These are phyloP conservation scores for Sus scrofa DNA, from an alignment of 2,113 vertebrate species.

Conservation along the genomic window DNA sequence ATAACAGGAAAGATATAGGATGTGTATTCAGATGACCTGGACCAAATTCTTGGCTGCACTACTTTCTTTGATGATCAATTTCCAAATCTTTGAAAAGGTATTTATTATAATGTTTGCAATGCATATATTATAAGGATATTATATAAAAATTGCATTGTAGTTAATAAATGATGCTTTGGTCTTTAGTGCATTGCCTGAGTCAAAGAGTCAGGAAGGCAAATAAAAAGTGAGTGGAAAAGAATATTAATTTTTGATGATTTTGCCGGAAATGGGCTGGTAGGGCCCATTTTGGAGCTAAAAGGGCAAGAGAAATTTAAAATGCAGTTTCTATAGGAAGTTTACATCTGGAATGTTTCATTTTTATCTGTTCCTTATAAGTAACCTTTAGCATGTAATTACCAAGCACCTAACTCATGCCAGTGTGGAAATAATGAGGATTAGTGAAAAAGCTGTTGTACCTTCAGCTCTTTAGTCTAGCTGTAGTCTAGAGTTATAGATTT, in stretches of 20 bases:
- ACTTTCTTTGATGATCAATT: background rate
- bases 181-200: background rate
- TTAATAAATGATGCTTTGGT: background rate
- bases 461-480: background rate
- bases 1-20: background rate
- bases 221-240: background rate
- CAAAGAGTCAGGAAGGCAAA: background rate
- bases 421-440: background rate
- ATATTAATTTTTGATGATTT: conserved; percentile 34
- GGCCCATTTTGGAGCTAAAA: background rate
- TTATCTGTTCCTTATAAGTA: background rate
- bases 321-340: background rate
- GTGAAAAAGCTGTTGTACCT: background rate
- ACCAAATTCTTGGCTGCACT: background rate
- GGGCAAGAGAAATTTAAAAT: background rate
- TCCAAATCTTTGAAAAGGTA: background rate
- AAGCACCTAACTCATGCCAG: background rate
- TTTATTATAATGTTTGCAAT: background rate
- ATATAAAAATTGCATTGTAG: background rate
- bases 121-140: background rate
- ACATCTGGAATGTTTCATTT: background rate
- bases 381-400: background rate
- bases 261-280: background rate
- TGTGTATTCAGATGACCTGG: background rate
- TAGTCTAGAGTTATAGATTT: background rate